A percentile compares a stretch with the other conserved stretches of the same genome.
Conservation (phyloP, 2,797 vertebrate species). For the Botia almorhae region DNA sequence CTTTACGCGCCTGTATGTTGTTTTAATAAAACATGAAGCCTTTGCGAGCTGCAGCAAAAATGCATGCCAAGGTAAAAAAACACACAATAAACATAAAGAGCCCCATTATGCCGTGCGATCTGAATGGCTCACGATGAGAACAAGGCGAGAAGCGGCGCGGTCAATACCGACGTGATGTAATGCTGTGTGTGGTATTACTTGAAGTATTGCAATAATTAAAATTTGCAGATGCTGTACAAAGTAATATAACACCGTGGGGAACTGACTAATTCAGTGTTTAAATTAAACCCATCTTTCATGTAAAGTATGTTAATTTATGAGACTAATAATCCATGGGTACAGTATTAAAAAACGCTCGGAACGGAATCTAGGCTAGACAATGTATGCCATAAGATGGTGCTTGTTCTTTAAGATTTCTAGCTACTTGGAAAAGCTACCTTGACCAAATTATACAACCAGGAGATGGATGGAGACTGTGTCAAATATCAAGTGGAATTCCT, state of each 20-base stretch:
- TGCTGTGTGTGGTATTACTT: constrained; percentile 56
- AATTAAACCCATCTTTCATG: constrained; percentile 83
- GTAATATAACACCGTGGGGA: constrained; percentile 78
- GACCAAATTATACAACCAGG: constrained; percentile 2
- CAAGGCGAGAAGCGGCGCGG: constrained; percentile 49
- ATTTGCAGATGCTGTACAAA: constrained; percentile 72
- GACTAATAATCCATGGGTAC: constrained; percentile 66
- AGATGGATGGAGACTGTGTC: constrained; percentile 5
- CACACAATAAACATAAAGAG: constrained; percentile 64
- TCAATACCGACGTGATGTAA: constrained; percentile 54
- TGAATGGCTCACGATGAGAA: constrained; percentile 44
- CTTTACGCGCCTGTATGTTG: constrained; percentile 70
- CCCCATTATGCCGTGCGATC: constrained; percentile 55
- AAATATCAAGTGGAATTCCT: constrained; percentile 25
- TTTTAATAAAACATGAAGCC: constrained; percentile 76
- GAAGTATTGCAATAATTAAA: constrained; percentile 80
- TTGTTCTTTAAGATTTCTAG: background rate
- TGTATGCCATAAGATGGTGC: constrained; percentile 57
- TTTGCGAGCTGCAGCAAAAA: constrained; percentile 66
- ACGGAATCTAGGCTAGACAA: constrained; percentile 64
- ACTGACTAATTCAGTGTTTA: constrained; percentile 72
- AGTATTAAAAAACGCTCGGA: constrained; percentile 65
- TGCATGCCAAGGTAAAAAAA: constrained; percentile 68
- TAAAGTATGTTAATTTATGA: constrained; percentile 68
- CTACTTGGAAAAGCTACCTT: background rate